Evolutionary conservation across 2,113 vertebrate genomes (phyloP).

Genomic region (Sinocyclocheilus rhinocerous): DNA sequence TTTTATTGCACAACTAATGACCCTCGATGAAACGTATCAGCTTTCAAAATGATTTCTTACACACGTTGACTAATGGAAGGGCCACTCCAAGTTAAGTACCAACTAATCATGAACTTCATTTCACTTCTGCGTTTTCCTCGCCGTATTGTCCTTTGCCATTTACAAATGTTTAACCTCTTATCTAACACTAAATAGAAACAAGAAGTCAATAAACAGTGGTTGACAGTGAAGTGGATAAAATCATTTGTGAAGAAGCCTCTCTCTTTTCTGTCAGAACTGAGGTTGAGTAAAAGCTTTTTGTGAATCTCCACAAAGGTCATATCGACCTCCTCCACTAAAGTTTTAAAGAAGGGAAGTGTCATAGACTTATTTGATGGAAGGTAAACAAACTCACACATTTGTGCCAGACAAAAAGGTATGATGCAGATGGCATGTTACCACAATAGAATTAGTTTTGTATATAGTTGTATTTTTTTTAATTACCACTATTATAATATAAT

Average conservation of each 20-base stretch:
- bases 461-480: too few relatives aligned
- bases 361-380: conserved; percentile 10
- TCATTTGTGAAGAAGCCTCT: conserved; percentile 8
- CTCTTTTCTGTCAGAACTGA: conserved; percentile 4
- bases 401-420: neutral
- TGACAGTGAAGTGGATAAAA: conserved; percentile 28
- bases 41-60: neutral
- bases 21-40: neutral
- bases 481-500: too few relatives aligned
- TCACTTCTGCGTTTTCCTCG: neutral
- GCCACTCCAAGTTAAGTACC: neutral
- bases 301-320: conserved; percentile 16
- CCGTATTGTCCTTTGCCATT: conserved; percentile 1
- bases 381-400: neutral
- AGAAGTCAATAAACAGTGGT: conserved; percentile 19
- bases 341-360: conserved; percentile 42
- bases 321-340: conserved; percentile 50
- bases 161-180: conserved; percentile 13
- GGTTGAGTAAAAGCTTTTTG: conserved; percentile 42
- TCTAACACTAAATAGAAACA: neutral
- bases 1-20: neutral
- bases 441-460: neutral
- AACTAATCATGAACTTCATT: neutral
- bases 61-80: neutral
- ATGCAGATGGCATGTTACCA: neutral